Evolutionary conservation across 2,888 invertebrate genomes (phyloP).

Genomic region (Orchesellides sinensis): DNA sequence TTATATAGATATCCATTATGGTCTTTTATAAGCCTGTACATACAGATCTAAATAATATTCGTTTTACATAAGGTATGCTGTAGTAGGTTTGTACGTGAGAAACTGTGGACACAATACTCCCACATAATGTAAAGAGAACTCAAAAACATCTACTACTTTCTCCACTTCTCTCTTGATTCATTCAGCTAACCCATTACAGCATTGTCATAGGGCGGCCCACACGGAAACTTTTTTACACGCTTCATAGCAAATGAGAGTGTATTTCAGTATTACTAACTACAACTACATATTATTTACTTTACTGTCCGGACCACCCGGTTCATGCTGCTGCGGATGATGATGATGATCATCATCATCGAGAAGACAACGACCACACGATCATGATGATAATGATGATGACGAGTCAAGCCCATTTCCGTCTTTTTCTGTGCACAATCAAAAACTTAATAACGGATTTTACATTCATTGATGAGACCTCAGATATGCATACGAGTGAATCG

Average conservation of each 20-base stretch:
- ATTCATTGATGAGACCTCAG: constrained; percentile 30
- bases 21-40: background rate
- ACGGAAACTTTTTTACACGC: constrained; percentile 28
- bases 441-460: constrained; percentile 34
- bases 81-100: constrained; percentile 24
- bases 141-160: constrained; percentile 27
- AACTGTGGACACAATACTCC: constrained; percentile 32
- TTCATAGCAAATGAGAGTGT: constrained; percentile 12
- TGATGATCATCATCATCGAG: constrained; percentile 3
- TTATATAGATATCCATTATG: background rate
- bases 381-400: constrained; percentile 28
- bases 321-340: constrained; percentile 1
- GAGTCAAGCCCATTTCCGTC: constrained; percentile 55
- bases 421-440: constrained; percentile 20
- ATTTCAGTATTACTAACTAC: too few species aligned
- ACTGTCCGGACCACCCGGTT: constrained; percentile 44
- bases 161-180: constrained; percentile 3
- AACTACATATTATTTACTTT: constrained; percentile 2
- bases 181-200: constrained; percentile 8
- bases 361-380: background rate
- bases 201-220: constrained; percentile 13
- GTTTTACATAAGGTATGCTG: background rate
- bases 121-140: constrained; percentile 39
- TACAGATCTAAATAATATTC: constrained; percentile 19
- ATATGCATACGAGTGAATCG: background rate